These are phyloP conservation scores for Vidua macroura DNA, from an alignment of 2,113 vertebrate species.

Conservation along the genomic window DNA sequence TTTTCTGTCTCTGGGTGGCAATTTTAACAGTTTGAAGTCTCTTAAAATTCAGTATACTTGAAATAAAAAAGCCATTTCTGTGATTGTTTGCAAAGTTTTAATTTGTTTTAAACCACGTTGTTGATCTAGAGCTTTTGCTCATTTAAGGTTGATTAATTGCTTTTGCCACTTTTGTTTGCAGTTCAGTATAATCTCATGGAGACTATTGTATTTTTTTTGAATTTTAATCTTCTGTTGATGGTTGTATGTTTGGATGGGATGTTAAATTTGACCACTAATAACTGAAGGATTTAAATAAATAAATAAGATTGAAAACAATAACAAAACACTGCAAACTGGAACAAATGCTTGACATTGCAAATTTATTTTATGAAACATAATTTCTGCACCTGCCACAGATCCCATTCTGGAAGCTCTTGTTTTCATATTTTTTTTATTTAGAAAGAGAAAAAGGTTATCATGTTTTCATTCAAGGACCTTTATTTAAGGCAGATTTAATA, in stretches of 20 bases:
- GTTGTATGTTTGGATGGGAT: background rate
- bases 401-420: background rate
- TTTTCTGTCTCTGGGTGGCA: background rate
- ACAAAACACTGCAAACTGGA: background rate
- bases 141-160: slow-evolving; percentile 45
- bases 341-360: background rate
- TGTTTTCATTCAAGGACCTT: background rate
- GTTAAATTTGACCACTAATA: slow-evolving; percentile 27
- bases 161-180: slow-evolving; percentile 46
- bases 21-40: slow-evolving; percentile 15
- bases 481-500: background rate
- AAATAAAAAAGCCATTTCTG: background rate
- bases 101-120: slow-evolving; percentile 17
- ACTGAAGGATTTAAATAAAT: slow-evolving; percentile 35
- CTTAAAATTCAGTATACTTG: slow-evolving; percentile 11
- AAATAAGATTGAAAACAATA: slow-evolving; percentile 43
- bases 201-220: background rate
- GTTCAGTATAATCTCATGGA: slow-evolving; percentile 32
- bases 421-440: slow-evolving; percentile 10
- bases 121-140: slow-evolving; percentile 44
- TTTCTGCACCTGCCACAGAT: background rate
- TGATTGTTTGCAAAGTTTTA: slow-evolving; percentile 10
- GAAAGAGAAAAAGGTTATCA: background rate
- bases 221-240: slow-evolving; percentile 17
- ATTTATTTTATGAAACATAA: background rate